Conservation (phyloP, 2,113 vertebrate genomes). For the Pongo pygmaeus region DNA sequence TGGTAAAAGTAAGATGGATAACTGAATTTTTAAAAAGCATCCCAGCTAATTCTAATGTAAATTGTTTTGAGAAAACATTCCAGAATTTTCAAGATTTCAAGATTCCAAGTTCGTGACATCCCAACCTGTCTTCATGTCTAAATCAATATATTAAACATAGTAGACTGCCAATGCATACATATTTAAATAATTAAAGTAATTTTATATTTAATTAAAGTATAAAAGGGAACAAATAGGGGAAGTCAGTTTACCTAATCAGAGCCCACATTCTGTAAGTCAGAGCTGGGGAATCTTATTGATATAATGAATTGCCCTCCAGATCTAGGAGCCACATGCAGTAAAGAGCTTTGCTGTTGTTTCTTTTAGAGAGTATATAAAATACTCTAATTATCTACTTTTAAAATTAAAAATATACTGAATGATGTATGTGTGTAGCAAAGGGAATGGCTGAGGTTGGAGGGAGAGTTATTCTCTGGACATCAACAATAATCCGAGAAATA, state of each 20-base stretch:
- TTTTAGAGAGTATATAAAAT: slow-evolving; percentile 17
- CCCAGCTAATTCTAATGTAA: slow-evolving; percentile 16
- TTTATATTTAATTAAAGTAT: neutral
- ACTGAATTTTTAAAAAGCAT: neutral
- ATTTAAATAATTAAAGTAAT: slow-evolving; percentile 9
- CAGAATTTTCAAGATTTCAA: slow-evolving; percentile 14
- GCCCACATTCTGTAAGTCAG: neutral
- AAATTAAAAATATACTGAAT: slow-evolving; percentile 25
- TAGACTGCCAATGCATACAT: neutral
- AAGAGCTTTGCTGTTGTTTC: neutral
- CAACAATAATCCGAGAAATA: slow-evolving; percentile 47
- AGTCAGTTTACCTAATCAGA: slow-evolving; percentile 4
- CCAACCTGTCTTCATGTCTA: neutral
- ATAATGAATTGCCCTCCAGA: neutral
- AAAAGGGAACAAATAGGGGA: neutral
- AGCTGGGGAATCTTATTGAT: neutral
- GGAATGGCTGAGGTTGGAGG: neutral
- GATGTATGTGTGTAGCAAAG: neutral
- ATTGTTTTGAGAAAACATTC: slow-evolving; percentile 39
- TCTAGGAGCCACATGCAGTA: neutral
- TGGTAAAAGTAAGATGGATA: neutral
- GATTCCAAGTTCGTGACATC: neutral
- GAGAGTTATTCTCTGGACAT: slow-evolving; percentile 4
- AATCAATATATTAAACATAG: slow-evolving; percentile 25
- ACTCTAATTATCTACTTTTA: slow-evolving; percentile 25